Percentiles rank a stretch among this genome's conserved stretches.
These are phyloP conservation scores for Ganaspis brasiliensis DNA, from an alignment of 2,888 invertebrate genomes.

Conservation along the genomic window DNA sequence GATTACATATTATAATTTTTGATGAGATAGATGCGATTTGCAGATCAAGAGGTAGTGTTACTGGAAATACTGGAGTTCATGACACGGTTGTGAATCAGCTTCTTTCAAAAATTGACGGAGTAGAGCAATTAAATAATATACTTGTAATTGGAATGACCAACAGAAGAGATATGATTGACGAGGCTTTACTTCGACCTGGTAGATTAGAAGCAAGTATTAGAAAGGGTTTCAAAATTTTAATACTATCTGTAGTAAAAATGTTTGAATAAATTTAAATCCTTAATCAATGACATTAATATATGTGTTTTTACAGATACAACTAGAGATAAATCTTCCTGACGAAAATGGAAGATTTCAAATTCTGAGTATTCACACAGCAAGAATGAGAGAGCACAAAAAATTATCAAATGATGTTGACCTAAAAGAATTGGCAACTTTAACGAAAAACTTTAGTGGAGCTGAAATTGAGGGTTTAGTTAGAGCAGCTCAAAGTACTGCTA, in stretches of 20 bases:
- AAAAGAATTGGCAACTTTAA: constrained; percentile 83
- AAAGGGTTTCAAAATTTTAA: too few species aligned
- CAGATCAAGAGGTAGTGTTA: constrained; percentile 98
- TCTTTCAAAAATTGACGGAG: constrained; percentile 98
- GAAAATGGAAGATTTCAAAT: constrained; percentile 97
- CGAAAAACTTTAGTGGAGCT: constrained; percentile 89
- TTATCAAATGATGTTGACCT: constrained; percentile 92
- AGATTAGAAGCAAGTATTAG: constrained; percentile 90
- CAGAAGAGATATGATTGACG: constrained; percentile 99
- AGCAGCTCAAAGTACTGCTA: constrained; percentile 89
- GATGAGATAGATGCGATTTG: constrained; percentile 99
- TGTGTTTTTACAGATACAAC: constrained; percentile 85
- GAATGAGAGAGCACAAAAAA: constrained; percentile 96
- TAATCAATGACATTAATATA: constrained; percentile 35
- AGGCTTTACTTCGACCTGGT: constrained; percentile 97
- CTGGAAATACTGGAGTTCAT: constrained; percentile 98
- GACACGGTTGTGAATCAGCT: constrained; percentile 99
- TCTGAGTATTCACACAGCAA: constrained; percentile 95
- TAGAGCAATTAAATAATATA: constrained; percentile 99
- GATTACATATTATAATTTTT: constrained; percentile 99
- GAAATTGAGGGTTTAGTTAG: constrained; percentile 89
- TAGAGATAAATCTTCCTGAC: constrained; percentile 97
- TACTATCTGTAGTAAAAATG: neutral
- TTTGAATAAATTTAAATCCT: too few species aligned
- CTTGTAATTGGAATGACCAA: constrained; percentile 99